phyloP scores from a whole-genome alignment of 2,113 vertebrate genomes.

The Microcebus murinus region DNA sequence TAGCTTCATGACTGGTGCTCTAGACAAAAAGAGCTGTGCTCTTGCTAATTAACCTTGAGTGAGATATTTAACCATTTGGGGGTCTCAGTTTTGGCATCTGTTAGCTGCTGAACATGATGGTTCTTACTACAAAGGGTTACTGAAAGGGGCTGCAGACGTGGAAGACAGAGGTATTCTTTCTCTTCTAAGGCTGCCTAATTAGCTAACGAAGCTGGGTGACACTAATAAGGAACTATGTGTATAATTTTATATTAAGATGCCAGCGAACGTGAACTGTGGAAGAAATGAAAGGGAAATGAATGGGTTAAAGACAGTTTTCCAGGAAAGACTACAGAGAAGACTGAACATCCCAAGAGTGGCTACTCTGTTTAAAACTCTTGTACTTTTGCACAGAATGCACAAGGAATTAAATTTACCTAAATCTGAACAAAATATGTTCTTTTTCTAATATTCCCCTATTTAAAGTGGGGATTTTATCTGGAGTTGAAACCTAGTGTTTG shows the following conservation, averaged over 20 bases:
- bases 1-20: background rate
- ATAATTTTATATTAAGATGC: background rate
- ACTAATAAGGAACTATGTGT: background rate
- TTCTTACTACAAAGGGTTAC: background rate
- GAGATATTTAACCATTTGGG: background rate
- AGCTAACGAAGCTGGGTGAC: background rate
- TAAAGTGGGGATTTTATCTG: constrained; percentile 3
- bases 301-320: background rate
- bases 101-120: background rate
- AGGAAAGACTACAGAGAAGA: background rate
- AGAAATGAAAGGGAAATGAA: constrained; percentile 26
- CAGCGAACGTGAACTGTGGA: constrained; percentile 1
- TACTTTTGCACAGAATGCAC: background rate
- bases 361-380: background rate
- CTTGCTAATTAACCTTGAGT: background rate
- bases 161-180: background rate
- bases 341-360: background rate
- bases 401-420: background rate
- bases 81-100: background rate
- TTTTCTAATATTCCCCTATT: background rate
- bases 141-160: background rate
- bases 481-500: constrained; percentile 5
- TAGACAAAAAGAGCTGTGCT: background rate
- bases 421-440: constrained; percentile 16
- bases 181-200: background rate